Conservation (phyloP, 2,888 invertebrate genomes). For the Hypolimnas misippus region DNA sequence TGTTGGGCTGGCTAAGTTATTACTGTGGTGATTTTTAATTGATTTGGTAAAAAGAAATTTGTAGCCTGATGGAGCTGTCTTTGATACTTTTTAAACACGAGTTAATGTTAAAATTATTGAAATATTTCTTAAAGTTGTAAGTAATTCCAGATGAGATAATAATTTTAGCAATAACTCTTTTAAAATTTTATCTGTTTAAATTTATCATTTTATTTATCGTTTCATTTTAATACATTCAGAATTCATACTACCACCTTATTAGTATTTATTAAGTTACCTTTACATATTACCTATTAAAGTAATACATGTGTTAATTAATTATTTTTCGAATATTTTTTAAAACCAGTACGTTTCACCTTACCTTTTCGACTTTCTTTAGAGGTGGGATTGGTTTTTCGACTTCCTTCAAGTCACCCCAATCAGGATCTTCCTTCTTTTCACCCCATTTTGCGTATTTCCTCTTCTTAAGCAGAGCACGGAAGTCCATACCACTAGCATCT, state of each 20-base stretch:
- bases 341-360: conserved; percentile 72
- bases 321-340: neutral
- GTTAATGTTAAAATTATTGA: conserved; percentile 45
- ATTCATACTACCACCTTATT: conserved; percentile 69
- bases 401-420: conserved; percentile 97
- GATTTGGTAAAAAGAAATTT: too few relatives aligned
- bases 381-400: conserved; percentile 93
- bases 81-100: conserved; percentile 44
- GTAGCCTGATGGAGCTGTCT: conserved; percentile 63
- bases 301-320: neutral
- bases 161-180: conserved; percentile 16
- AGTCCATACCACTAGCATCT: conserved; percentile 99
- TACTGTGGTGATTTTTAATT: neutral
- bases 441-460: conserved; percentile 97
- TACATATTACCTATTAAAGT: neutral
- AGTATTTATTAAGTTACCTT: conserved; percentile 18
- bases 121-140: conserved; percentile 34
- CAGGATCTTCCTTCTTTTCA: conserved; percentile 94
- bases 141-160: conserved; percentile 8
- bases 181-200: conserved; percentile 22
- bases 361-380: conserved; percentile 97
- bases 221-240: conserved; percentile 28
- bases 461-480: conserved; percentile 98
- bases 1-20: too few relatives aligned
- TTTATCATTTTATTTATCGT: conserved; percentile 31